phyloP scores from a whole-genome alignment of 30 jellyfish, hydroid and myxozoan genomes.

The Turritopsis dohrnii region DNA sequence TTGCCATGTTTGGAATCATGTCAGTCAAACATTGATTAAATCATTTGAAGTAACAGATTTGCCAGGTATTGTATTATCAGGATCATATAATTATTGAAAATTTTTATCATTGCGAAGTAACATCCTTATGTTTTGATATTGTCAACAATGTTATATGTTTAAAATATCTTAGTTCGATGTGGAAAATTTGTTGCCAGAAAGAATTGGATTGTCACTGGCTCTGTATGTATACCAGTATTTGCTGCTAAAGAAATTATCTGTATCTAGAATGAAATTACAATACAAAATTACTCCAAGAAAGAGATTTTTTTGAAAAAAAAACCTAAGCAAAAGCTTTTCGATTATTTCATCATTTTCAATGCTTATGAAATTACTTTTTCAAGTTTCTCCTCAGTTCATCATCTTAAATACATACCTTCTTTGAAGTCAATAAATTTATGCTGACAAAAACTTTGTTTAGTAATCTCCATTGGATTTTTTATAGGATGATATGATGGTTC shows the following conservation, averaged over 20 bases:
- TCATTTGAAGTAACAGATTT: conserved; percentile 91
- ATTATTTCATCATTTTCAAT: neutral
- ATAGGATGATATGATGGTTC: conserved; percentile 97
- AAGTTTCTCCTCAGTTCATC: too few relatives aligned
- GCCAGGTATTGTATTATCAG: conserved; percentile 67
- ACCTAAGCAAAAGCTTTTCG: too few relatives aligned
- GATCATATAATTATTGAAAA: too few relatives aligned
- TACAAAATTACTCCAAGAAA: too few relatives aligned
- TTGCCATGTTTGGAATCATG: conserved; percentile 94
- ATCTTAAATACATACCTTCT: too few relatives aligned
- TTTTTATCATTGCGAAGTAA: neutral
- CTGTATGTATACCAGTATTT: conserved; percentile 63
- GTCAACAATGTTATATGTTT: neutral
- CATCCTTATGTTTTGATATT: neutral
- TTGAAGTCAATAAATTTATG: too few relatives aligned
- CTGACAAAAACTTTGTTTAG: too few relatives aligned
- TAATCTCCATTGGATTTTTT: too few relatives aligned
- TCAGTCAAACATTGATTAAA: conserved; percentile 78
- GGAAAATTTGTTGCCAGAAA: conserved; percentile 94
- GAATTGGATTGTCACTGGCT: conserved; percentile 95
- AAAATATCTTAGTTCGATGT: conserved; percentile 28
- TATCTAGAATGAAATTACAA: too few relatives aligned
- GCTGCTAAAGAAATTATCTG: too few relatives aligned
- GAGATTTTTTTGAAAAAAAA: neutral
- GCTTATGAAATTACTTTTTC: too few relatives aligned